Evolutionary conservation across 64 coral and sea anemone genomes (phyloP).

Genomic region (Trachythela sp.): DNA sequence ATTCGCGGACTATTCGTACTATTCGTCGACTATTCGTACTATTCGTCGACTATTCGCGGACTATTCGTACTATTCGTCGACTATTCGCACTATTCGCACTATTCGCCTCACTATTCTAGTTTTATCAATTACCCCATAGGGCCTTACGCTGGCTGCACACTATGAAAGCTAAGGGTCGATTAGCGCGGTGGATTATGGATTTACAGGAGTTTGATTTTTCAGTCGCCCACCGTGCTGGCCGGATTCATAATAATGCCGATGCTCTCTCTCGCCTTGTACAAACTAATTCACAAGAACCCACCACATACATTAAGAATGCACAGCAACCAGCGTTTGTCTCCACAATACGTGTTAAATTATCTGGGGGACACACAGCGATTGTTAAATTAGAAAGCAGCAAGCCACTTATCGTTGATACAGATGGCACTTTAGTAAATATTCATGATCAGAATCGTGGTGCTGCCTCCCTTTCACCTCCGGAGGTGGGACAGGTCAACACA

Average conservation of each 20-base stretch:
- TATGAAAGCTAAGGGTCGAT: conserved; percentile 36
- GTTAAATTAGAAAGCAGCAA: background rate
- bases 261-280: background rate
- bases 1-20: no score
- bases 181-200: conserved; percentile 45
- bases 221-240: conserved; percentile 15
- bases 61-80: no score
- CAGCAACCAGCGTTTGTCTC: background rate
- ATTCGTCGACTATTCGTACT: no score
- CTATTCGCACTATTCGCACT: no score
- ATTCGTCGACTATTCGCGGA: no score
- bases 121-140: no score
- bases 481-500: background rate
- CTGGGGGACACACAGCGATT: background rate
- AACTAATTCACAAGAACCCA: background rate
- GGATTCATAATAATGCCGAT: conserved; percentile 29
- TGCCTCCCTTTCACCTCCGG: background rate
- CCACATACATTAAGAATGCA: no score
- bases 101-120: no score
- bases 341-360: background rate
- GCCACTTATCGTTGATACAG: background rate
- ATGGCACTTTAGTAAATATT: background rate
- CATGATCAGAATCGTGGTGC: background rate
- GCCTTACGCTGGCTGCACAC: conserved; percentile 31
- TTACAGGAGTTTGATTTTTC: conserved; percentile 48